phyloP scores from a whole-genome alignment of 2,888 invertebrate species.

The Drosophila fungiperda region DNA sequence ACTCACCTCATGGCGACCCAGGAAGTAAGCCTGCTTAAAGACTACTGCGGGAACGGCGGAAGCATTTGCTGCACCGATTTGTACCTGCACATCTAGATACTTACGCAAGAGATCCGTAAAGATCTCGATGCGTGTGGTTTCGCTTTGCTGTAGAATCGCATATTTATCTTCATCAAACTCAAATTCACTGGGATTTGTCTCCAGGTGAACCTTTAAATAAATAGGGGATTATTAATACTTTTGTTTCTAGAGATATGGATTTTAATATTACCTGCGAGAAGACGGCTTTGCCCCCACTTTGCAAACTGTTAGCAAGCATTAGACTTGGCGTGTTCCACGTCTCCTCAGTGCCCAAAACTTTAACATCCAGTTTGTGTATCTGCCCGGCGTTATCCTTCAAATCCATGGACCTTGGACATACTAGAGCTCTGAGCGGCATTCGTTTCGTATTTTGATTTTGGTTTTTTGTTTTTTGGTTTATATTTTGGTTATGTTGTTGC shows the following conservation, averaged over 20 bases:
- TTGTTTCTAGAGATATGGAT: too few relatives aligned
- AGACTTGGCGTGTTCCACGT: conserved; percentile 95
- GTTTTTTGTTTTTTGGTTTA: conserved; percentile 45
- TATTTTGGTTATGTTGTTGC: conserved; percentile 54
- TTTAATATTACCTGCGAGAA: conserved; percentile 89
- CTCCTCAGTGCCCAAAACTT: conserved; percentile 92
- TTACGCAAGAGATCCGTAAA: conserved; percentile 90
- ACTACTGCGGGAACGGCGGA: conserved; percentile 85
- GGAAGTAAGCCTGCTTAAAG: conserved; percentile 87
- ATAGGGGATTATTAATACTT: neutral
- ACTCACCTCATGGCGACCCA: conserved; percentile 92
- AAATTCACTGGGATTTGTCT: conserved; percentile 90
- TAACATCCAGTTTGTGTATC: conserved; percentile 89
- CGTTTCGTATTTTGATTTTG: conserved; percentile 58
- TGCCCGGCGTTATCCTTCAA: conserved; percentile 86
- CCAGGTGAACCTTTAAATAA: conserved; percentile 90
- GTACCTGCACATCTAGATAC: conserved; percentile 86
- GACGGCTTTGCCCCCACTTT: conserved; percentile 90
- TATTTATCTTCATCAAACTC: conserved; percentile 88
- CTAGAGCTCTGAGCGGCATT: conserved; percentile 85
- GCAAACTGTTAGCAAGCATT: conserved; percentile 88
- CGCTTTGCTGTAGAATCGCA: conserved; percentile 87
- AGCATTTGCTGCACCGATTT: neutral
- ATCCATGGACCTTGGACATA: conserved; percentile 86
- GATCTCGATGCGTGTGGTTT: conserved; percentile 91